Percentiles rank a stretch among this genome's conserved stretches.
These are phyloP conservation scores for Lampris megalopsis DNA, from an alignment of 2,113 vertebrate genomes.

Conservation along the genomic window DNA sequence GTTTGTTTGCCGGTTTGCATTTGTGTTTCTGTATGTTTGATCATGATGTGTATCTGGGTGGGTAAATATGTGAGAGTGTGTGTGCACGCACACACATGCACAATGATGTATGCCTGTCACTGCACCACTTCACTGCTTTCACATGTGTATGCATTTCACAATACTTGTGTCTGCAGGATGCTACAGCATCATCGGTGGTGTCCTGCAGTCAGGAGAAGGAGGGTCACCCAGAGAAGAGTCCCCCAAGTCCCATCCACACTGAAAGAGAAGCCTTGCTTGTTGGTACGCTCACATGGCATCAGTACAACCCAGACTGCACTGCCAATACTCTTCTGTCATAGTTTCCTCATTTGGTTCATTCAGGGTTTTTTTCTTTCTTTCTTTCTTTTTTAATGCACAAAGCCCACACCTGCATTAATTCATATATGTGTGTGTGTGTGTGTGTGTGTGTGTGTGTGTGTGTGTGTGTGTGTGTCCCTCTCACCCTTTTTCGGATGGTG, in stretches of 20 bases:
- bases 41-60: neutral
- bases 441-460: too few relatives aligned
- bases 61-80: conserved; percentile 13
- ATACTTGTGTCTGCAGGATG: conserved; percentile 73
- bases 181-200: conserved; percentile 78
- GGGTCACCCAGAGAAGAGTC: conserved; percentile 82
- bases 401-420: too few relatives aligned
- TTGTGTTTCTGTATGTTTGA: neutral
- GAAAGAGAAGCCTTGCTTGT: conserved; percentile 93
- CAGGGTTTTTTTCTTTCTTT: too few relatives aligned
- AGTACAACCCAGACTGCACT: neutral
- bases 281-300: conserved; percentile 79
- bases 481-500: too few relatives aligned
- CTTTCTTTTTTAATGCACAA: too few relatives aligned
- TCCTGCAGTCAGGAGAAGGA: conserved; percentile 91
- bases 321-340: too few relatives aligned
- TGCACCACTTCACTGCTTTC: too few relatives aligned
- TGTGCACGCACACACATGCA: neutral
- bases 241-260: conserved; percentile 87
- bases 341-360: too few relatives aligned
- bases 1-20: neutral
- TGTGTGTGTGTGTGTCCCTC: too few relatives aligned
- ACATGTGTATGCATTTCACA: neutral
- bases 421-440: too few relatives aligned
- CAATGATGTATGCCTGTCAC: too few relatives aligned